Base-by-base conservation (phyloP, 2,888 invertebrate species). In the Xylota sylvarum region DNA sequence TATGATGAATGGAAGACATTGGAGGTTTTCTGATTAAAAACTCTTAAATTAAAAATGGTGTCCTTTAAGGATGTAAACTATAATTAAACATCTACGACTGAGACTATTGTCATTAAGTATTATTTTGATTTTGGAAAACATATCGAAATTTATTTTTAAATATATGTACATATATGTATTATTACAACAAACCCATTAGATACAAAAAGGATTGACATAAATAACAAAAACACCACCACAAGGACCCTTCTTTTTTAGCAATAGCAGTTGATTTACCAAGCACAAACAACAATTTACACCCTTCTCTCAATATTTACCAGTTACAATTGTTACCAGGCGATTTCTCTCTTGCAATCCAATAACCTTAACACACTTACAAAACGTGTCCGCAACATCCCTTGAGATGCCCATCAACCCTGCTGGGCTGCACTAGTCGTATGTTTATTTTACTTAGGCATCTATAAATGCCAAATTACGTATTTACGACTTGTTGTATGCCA, bases 291-390 rank as follows among this genome's bases (percentile, higher is more conserved):
- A 37, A 67, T 77, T 86, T 77, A 72, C 85, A 86, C 85, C 81
- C 85, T 67, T 72, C 30, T 60, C 19, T 72, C 60, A 77, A 73
- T 86, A 81, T 86, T 86, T 86, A 81, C 72, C 60, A 32, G 62
- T 48, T 72, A 65, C 81, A 81, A 77, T 86, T 81, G 85, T 70
- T 60, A 77, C 43, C 74, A 76, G 52, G 81, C 70, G 80, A 85
- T 85, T 80, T 80, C 64, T 58, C 64, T 58, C 76, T 76, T 81
- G 76, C 81, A 85, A 81, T 86, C 85, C 77, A 86, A 86, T 86
- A 86, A 77, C 62, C 77, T 77, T 77, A 86, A 67, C 85, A 86
- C 85, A 81, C 85, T 86, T 77, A 37, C 65, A 62, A 77, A 86
- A 77, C 81, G 85, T 86, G 85, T 56, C 46, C 40, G 27, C 50